These are phyloP conservation scores for Parazoanthus atlanticus DNA, from an alignment of 92 coral and sea anemone genomes.

Conservation along the genomic window DNA sequence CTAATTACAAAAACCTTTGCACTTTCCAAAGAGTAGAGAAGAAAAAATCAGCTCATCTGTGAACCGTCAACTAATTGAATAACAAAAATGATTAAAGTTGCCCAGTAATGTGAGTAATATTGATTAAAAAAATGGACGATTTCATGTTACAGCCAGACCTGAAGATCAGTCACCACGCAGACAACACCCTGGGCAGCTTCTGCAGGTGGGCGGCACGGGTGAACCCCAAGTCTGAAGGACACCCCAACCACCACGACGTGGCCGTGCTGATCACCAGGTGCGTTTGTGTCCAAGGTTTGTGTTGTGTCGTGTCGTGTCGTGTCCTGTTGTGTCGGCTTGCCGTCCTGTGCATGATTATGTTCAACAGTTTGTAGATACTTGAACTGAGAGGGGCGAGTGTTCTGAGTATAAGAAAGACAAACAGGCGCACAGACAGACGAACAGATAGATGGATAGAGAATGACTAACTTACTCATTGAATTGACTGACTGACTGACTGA, in stretches of 20 bases:
- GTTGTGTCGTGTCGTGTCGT: no score
- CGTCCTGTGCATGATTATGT: not conserved
- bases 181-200: constrained; percentile 77
- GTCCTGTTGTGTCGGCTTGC: not conserved
- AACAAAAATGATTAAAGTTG: not conserved
- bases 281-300: not conserved
- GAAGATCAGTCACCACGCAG: constrained; percentile 90
- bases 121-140: not conserved
- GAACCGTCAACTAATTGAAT: not conserved
- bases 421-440: not conserved
- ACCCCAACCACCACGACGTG: constrained; percentile 92
- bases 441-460: not conserved
- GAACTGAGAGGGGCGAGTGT: not conserved
- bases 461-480: not conserved
- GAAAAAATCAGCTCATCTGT: not conserved
- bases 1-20: no score
- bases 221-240: constrained; percentile 84
- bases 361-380: not conserved
- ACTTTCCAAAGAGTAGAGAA: no score
- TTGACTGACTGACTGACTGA: not conserved
- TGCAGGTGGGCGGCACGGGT: constrained; percentile 80
- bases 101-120: not conserved
- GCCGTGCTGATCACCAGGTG: constrained; percentile 93
- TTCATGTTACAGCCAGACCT: constrained; percentile 60
- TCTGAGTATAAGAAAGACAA: not conserved